A percentile compares a stretch with the other conserved stretches of the same genome.
Conservation (phyloP, 2,113 vertebrate genomes). For the Regulus satrapa region DNA sequence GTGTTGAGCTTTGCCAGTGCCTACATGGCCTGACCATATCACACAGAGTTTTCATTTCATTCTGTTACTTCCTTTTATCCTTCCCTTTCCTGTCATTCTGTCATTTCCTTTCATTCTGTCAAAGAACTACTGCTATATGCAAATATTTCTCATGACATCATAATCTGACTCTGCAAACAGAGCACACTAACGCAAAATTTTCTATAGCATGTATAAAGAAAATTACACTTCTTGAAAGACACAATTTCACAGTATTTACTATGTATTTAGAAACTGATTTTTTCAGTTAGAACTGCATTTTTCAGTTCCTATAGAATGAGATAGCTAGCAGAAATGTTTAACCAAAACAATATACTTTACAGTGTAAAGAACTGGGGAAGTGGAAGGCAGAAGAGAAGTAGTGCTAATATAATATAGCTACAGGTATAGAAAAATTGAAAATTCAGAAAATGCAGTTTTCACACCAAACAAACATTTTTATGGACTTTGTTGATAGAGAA, state of each 20-base stretch:
- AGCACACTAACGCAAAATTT: background rate
- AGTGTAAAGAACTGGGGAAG: background rate
- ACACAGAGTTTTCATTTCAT: background rate
- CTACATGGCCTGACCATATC: background rate
- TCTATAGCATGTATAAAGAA: background rate
- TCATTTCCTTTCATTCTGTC: background rate
- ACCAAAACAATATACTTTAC: background rate
- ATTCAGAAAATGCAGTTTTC: background rate
- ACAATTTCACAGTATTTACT: background rate
- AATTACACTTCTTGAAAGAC: background rate
- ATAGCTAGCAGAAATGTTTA: background rate
- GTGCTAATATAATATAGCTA: background rate
- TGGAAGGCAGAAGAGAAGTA: fast-evolving
- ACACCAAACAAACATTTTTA: background rate
- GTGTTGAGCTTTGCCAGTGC: background rate
- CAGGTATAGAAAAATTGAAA: background rate
- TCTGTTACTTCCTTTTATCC: background rate
- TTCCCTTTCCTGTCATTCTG: background rate
- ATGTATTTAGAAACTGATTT: background rate
- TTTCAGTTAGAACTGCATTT: background rate
- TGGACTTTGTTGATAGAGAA: background rate
- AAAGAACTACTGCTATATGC: background rate
- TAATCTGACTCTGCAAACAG: background rate
- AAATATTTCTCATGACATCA: background rate
- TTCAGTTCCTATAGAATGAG: background rate